Percentiles rank a stretch among this genome's conserved stretches.
phyloP scores from a whole-genome alignment of 2,888 invertebrate species.

The Spatulosminthurus flaviceps region DNA sequence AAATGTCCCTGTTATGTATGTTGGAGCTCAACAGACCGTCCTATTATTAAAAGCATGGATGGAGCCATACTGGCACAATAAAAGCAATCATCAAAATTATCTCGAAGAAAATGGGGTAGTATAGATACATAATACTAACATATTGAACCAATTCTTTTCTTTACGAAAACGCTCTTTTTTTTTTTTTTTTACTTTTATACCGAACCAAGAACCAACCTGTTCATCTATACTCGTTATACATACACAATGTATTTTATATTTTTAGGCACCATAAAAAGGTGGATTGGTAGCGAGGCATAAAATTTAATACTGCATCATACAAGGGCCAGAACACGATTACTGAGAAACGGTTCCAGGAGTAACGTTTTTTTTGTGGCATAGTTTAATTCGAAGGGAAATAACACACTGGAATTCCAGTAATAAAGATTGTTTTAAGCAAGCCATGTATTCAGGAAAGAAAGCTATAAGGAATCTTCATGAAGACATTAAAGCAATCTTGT shows the following conservation, averaged over 20 bases:
- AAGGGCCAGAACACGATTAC: background rate
- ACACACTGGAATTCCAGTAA: background rate
- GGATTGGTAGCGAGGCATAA: constrained; percentile 21
- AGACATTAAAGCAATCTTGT: background rate
- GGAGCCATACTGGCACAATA: too few relatives aligned
- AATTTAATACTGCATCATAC: constrained; percentile 8
- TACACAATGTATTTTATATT: background rate
- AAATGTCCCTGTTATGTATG: too few relatives aligned
- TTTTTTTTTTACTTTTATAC: too few relatives aligned
- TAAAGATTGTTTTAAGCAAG: background rate
- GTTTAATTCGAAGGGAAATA: background rate
- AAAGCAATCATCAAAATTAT: too few relatives aligned
- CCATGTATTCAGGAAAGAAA: background rate
- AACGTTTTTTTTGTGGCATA: background rate
- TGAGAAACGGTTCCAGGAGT: background rate
- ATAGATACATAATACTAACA: too few relatives aligned
- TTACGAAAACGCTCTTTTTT: too few relatives aligned
- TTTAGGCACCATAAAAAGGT: constrained; percentile 22
- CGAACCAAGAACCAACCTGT: too few relatives aligned
- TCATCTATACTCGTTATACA: too few relatives aligned
- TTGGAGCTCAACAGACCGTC: too few relatives aligned
- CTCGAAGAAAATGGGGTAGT: too few relatives aligned
- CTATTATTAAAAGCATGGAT: too few relatives aligned
- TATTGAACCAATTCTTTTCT: too few relatives aligned
- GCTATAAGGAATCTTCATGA: background rate